These are phyloP conservation scores for Aradus depressus DNA, from an alignment of 2,888 invertebrate species.

Conservation along the genomic window DNA sequence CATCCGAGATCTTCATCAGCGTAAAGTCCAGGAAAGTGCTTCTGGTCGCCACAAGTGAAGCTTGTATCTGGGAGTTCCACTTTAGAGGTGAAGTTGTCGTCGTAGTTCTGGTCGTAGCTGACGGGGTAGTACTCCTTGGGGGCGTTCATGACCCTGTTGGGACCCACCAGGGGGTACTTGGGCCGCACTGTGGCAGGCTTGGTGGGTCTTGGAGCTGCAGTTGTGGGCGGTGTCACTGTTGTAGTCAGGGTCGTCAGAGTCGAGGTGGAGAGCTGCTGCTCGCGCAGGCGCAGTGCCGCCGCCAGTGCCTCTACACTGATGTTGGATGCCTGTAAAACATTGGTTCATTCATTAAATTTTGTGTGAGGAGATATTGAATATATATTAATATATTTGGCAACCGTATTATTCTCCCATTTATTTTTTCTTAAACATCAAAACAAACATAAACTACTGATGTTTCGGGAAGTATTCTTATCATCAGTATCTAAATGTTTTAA, in stretches of 20 bases:
- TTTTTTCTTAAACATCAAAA: too few relatives aligned
- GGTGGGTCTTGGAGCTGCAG: slow-evolving; percentile 31
- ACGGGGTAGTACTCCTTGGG: slow-evolving; percentile 80
- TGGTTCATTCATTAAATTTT: too few relatives aligned
- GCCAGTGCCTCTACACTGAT: slow-evolving; percentile 67
- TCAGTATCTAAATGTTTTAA: too few relatives aligned
- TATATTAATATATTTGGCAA: too few relatives aligned
- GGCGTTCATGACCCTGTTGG: slow-evolving; percentile 70
- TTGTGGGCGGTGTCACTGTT: slow-evolving; percentile 38
- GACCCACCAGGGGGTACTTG: slow-evolving; percentile 35
- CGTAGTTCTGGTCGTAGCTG: slow-evolving; percentile 79
- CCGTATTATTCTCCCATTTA: too few relatives aligned
- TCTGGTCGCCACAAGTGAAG: slow-evolving; percentile 78
- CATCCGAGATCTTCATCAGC: slow-evolving; percentile 80
- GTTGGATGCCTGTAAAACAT: slow-evolving; percentile 66
- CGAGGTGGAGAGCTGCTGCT: slow-evolving; percentile 23
- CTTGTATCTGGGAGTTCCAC: slow-evolving; percentile 73
- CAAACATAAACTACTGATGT: too few relatives aligned
- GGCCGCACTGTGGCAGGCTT: slow-evolving; percentile 31
- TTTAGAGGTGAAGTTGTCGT: slow-evolving; percentile 62
- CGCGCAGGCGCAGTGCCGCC: slow-evolving; percentile 47
- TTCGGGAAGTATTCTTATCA: too few relatives aligned
- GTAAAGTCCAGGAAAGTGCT: slow-evolving; percentile 80
- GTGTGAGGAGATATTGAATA: too few relatives aligned
- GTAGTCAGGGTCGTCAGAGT: slow-evolving; percentile 37